phyloP scores from a whole-genome alignment of 2,113 vertebrate species.

The Clinocottus analis region DNA sequence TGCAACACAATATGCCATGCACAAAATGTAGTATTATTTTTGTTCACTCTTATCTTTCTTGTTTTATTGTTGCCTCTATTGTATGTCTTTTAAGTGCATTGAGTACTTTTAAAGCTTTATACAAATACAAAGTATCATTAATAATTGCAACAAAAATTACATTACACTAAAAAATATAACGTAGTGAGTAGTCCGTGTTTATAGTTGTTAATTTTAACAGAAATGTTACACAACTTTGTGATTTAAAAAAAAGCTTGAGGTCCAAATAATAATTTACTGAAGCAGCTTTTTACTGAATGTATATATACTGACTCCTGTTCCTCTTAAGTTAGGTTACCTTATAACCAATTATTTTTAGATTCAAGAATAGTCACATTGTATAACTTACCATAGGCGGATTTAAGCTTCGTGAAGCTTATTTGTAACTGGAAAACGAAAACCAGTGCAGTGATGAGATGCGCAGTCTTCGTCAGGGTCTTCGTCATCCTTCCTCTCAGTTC shows the following conservation, averaged over 20 bases:
- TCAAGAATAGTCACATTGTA: neutral
- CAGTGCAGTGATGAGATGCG: constrained; percentile 59
- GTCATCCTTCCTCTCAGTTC: constrained; percentile 36
- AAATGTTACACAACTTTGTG: neutral
- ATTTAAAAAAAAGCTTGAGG: neutral
- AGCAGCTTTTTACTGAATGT: neutral
- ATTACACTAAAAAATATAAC: neutral
- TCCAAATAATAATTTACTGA: neutral
- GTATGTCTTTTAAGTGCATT: too few relatives aligned
- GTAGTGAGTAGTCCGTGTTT: neutral
- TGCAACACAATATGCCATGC: too few relatives aligned
- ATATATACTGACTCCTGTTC: neutral
- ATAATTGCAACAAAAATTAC: neutral
- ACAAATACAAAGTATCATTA: too few relatives aligned
- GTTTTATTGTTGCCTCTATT: too few relatives aligned
- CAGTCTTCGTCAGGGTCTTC: constrained; percentile 25
- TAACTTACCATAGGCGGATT: constrained; percentile 58
- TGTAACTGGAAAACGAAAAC: constrained; percentile 65
- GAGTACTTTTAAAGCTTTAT: too few relatives aligned
- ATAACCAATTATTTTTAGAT: neutral
- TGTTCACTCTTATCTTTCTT: too few relatives aligned
- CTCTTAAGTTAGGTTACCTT: neutral
- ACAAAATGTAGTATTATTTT: neutral
- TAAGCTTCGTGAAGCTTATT: constrained; percentile 29
- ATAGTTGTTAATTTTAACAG: neutral